Evolutionary conservation across 2,113 vertebrate species (phyloP), one percentile per base, ranked within the genome.

Genomic region (Sinocyclocheilus anshuiensis): DNA sequence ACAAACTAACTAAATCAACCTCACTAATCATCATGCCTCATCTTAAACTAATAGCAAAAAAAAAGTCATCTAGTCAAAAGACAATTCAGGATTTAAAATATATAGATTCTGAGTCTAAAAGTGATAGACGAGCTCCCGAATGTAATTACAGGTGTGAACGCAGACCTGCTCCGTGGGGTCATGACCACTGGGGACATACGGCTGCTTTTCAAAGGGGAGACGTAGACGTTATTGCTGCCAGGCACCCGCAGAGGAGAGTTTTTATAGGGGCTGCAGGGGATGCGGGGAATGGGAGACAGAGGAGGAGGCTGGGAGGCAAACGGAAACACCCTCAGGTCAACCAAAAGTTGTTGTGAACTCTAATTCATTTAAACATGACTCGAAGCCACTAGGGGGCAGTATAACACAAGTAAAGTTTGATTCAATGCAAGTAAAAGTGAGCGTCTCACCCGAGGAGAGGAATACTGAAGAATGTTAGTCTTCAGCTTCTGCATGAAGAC

Each of bases 401-500:
- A 53, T 24, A 69, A 81, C 10, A 57, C 22, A 63, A 2, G 33
- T 7, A 80, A 9, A 33, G 5, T 22, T 45, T 22, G 6, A 48
- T 33, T 33, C 26, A 20, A 53, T 18, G 11, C 50, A 83, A 20
- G 11, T 1, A 24, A 53, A 12, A 89, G 24, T 81, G 0, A 4
- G 69, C 0, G 11, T 36, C 96, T 96, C 92, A 99, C 98, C 95
- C 97, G 95, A 79, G 94, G 94, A 42, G 98, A 99, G 22, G 97
- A 97, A 83, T 99, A 99, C 90, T 99, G 97, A 86, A 99, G 93
- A 92, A 99, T 99, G 91, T 98, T 99, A 6, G 96, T 98, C 94
- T 99, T 99, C 89, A 99, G 92, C 92, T 91, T 97, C 93, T 99
- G 98, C 97, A 99, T 99, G 88, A 99, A 99, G 88, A 99, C 97